A percentile compares a stretch with the other conserved stretches of the same genome.
These are phyloP conservation scores for Gobiocypris rarus DNA, from an alignment of 2,113 vertebrate species.

Conservation along the genomic window DNA sequence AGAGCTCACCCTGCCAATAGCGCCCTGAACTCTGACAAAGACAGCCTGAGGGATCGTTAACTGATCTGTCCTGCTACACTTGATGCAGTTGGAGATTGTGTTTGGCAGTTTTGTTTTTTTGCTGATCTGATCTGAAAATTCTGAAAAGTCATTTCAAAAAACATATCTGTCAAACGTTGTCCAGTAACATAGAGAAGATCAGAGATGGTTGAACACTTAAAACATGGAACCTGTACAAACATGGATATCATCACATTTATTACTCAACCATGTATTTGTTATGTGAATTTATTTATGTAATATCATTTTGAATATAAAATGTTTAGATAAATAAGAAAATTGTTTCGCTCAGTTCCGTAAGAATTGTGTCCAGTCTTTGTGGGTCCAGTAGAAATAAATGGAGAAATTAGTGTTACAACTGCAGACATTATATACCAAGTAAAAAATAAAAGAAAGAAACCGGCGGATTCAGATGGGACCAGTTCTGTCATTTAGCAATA, in stretches of 20 bases:
- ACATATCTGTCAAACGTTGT: too few relatives aligned
- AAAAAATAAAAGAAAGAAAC: background rate
- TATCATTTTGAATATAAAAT: too few relatives aligned
- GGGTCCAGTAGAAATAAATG: too few relatives aligned
- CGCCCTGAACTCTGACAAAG: conserved; percentile 54
- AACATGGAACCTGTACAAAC: too few relatives aligned
- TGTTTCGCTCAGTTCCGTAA: too few relatives aligned
- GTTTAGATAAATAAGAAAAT: too few relatives aligned
- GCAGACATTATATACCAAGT: too few relatives aligned
- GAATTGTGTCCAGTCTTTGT: too few relatives aligned
- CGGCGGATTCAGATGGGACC: background rate
- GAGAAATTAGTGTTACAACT: too few relatives aligned
- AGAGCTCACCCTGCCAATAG: conserved; percentile 52
- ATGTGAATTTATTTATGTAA: background rate
- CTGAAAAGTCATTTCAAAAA: too few relatives aligned
- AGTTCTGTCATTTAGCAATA: background rate
- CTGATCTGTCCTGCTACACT: conserved; percentile 31
- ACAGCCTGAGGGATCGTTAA: conserved; percentile 42
- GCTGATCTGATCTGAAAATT: background rate
- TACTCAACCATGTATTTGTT: background rate
- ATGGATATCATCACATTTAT: background rate
- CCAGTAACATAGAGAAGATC: too few relatives aligned
- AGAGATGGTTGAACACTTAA: too few relatives aligned
- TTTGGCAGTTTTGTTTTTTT: background rate
- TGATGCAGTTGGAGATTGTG: conserved; percentile 5